A percentile compares a stretch with the other conserved stretches of the same genome.
phyloP scores from a whole-genome alignment of 2,113 vertebrate genomes.

The Equus quagga region DNA sequence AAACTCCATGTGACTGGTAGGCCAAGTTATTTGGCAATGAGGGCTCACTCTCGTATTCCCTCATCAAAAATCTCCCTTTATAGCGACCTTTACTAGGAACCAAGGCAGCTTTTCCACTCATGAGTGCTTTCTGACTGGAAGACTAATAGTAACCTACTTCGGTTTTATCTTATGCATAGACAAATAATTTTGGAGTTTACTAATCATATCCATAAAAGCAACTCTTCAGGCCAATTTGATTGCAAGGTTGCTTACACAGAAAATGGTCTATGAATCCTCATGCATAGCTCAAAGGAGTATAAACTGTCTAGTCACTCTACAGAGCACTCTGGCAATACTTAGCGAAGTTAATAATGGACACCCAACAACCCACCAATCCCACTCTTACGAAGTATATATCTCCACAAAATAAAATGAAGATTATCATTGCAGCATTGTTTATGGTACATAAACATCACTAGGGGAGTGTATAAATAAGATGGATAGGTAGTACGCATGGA shows the following conservation, averaged over 20 bases:
- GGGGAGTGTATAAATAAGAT: neutral
- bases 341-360: neutral
- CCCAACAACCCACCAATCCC: neutral
- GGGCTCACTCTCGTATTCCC: neutral
- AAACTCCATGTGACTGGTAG: neutral
- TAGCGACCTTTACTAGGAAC: neutral
- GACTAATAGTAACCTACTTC: neutral
- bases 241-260: neutral
- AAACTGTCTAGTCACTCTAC: neutral
- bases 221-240: neutral
- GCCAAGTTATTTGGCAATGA: neutral
- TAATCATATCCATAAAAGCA: conserved; percentile 3
- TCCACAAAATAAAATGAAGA: neutral
- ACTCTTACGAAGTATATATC: neutral
- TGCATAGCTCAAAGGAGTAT: neutral
- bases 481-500: neutral
- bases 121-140: neutral
- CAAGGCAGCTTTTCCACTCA: neutral
- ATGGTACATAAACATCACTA: neutral
- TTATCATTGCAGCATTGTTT: neutral
- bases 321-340: neutral
- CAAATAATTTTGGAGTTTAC: neutral
- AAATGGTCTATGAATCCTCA: neutral
- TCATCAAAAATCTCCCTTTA: conserved; percentile 27
- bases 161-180: neutral